Percentiles rank a stretch among this genome's conserved stretches.
Evolutionary conservation across 2,113 vertebrate genomes (phyloP).

Genomic region (Phalacrocorax carbo): DNA sequence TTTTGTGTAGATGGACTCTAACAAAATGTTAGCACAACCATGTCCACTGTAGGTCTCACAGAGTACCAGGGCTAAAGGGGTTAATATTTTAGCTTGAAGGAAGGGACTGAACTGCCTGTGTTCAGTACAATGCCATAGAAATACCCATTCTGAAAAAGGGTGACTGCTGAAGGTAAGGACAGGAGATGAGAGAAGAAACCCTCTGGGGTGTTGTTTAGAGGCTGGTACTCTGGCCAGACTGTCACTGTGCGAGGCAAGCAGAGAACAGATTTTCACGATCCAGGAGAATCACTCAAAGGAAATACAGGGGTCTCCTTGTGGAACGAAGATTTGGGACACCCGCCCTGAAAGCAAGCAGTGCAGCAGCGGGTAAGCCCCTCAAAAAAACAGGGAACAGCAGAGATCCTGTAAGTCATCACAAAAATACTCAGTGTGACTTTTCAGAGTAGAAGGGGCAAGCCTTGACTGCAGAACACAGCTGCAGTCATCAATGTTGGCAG

Average conservation of each 20-base stretch:
- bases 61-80: background rate
- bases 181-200: background rate
- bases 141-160: background rate
- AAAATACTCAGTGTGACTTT: background rate
- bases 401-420: background rate
- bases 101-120: background rate
- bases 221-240: background rate
- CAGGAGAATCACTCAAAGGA: background rate
- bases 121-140: background rate
- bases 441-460: background rate
- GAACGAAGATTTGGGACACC: background rate
- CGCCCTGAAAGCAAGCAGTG: background rate
- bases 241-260: accelerated
- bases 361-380: background rate
- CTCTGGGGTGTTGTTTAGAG: accelerated
- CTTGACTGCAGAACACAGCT: background rate
- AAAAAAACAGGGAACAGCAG: background rate
- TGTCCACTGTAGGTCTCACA: accelerated
- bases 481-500: background rate
- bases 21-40: accelerated
- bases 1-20: background rate
- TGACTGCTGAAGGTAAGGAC: background rate
- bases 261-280: background rate
- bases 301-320: background rate
- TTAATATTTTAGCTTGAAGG: background rate